Percentiles rank a stretch among this genome's conserved stretches.
Evolutionary conservation across 2,797 vertebrate genomes (phyloP).

Genomic region (Monodelphis domestica): DNA sequence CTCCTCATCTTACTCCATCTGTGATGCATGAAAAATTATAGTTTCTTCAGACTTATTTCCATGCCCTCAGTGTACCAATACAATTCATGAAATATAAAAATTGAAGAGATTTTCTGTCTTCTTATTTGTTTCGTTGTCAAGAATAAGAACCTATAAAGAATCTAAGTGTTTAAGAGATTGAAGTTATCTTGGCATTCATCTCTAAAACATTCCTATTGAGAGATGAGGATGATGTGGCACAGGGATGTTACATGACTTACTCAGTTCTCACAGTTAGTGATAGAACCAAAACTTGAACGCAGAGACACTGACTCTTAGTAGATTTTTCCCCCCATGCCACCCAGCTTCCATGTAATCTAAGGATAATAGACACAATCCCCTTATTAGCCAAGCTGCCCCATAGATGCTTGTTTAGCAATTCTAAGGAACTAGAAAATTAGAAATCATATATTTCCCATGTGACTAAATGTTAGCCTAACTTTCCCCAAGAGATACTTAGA

Average conservation of each 20-base stretch:
- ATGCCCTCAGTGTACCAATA: neutral
- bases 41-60: neutral
- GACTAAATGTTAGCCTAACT: neutral
- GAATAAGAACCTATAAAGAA: neutral
- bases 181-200: neutral
- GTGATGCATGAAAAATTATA: neutral
- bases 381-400: neutral
- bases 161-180: neutral
- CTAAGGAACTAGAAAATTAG: neutral
- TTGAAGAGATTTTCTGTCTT: neutral
- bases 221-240: neutral
- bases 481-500: neutral
- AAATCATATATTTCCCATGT: neutral
- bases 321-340: neutral
- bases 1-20: neutral
- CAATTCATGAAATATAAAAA: neutral
- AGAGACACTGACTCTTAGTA: neutral
- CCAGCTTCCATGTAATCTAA: neutral
- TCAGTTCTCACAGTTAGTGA: neutral
- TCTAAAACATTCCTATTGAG: neutral
- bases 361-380: conserved; percentile 10
- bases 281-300: neutral
- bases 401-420: neutral
- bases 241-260: neutral
- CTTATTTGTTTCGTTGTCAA: neutral